phyloP scores from a whole-genome alignment of 1,140 invertebrate species.

The Radopholus similis region DNA sequence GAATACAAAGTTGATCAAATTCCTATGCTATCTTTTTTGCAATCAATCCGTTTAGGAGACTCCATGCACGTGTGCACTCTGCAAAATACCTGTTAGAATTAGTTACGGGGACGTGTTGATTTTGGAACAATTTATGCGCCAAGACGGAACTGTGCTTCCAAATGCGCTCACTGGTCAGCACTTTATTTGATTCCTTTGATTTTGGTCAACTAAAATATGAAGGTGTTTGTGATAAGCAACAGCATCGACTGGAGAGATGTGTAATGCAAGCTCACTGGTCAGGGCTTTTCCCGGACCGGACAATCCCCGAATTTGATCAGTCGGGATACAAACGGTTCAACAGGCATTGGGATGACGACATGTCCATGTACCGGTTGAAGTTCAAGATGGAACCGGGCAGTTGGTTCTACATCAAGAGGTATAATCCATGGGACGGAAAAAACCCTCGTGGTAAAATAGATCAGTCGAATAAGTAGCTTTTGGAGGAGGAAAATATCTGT shows the following conservation, averaged over 20 bases:
- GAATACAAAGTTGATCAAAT: slow-evolving; percentile 18
- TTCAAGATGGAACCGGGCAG: slow-evolving; percentile 47
- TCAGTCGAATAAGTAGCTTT: slow-evolving; percentile 5
- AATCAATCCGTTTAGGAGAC: slow-evolving; percentile 6
- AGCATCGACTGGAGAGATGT: slow-evolving; percentile 53
- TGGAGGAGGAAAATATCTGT: background rate
- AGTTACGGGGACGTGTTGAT: slow-evolving; percentile 53
- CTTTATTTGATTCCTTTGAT: background rate
- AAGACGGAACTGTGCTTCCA: slow-evolving; percentile 57
- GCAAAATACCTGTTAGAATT: slow-evolving; percentile 49
- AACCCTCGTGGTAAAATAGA: background rate
- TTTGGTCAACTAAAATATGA: slow-evolving; percentile 2
- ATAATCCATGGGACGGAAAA: slow-evolving; percentile 31
- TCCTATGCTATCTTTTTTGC: slow-evolving; percentile 14
- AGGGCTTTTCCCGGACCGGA: slow-evolving; percentile 55
- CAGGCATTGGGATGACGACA: slow-evolving; percentile 58
- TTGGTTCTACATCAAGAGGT: slow-evolving; percentile 58
- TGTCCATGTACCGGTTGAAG: slow-evolving; percentile 48
- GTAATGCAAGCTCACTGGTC: slow-evolving; percentile 60
- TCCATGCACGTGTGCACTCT: slow-evolving; percentile 46
- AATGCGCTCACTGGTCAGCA: slow-evolving; percentile 49
- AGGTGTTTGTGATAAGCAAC: slow-evolving; percentile 53
- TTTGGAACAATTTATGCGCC: slow-evolving; percentile 59
- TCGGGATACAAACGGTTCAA: slow-evolving; percentile 58
- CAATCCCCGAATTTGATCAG: slow-evolving; percentile 53